Conservation (phyloP, 2,888 invertebrate genomes). For the Polydrusus cervinus region DNA sequence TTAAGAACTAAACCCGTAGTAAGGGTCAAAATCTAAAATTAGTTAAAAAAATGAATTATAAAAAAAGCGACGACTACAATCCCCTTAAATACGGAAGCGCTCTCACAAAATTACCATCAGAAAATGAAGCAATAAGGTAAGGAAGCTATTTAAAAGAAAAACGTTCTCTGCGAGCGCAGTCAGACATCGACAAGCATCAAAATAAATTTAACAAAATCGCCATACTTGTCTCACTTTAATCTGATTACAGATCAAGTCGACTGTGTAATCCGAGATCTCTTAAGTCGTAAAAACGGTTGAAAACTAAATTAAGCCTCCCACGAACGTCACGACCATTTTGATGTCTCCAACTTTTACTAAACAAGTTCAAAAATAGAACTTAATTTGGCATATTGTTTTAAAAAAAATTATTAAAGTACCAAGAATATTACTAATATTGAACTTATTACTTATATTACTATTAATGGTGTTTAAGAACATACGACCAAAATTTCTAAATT, state of each 20-base stretch:
- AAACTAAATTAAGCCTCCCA: slow-evolving; percentile 62
- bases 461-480: too few relatives aligned
- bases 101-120: not conserved
- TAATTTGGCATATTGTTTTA: slow-evolving; percentile 12
- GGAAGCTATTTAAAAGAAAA: slow-evolving; percentile 11
- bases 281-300: slow-evolving; percentile 61
- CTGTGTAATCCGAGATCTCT: slow-evolving; percentile 60
- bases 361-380: slow-evolving; percentile 11
- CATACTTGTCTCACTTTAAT: slow-evolving; percentile 58
- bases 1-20: too few relatives aligned
- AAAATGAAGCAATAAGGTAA: slow-evolving; percentile 31
- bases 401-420: not conserved
- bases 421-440: not conserved
- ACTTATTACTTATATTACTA: too few relatives aligned
- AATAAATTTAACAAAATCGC: slow-evolving; percentile 58
- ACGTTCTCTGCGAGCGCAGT: slow-evolving; percentile 1
- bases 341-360: slow-evolving; percentile 37
- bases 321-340: slow-evolving; percentile 57
- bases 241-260: slow-evolving; percentile 58
- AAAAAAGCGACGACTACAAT: too few relatives aligned
- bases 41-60: too few relatives aligned
- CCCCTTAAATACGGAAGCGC: not conserved
- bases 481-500: too few relatives aligned
- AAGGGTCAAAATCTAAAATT: too few relatives aligned
- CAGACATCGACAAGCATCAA: slow-evolving; percentile 42